Percentiles rank a stretch among this genome's conserved stretches.
Evolutionary conservation across 2,113 vertebrate species (phyloP).

Genomic region (Pachyramphus minor): DNA sequence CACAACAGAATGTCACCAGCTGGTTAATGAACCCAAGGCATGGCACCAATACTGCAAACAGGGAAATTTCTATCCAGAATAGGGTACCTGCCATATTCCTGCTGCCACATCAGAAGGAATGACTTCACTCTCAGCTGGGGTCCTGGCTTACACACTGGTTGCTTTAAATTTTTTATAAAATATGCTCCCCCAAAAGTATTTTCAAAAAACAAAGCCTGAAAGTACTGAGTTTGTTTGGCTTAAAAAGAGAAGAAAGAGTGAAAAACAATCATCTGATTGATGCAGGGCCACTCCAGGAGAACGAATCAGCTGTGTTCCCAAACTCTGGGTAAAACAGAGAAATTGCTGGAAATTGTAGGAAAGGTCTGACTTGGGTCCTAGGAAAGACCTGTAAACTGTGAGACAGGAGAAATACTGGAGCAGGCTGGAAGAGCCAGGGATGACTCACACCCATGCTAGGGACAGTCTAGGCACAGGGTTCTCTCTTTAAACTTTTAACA

Average conservation of each 20-base stretch:
- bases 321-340: neutral
- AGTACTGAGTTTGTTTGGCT: neutral
- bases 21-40: neutral
- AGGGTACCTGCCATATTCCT: neutral
- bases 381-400: neutral
- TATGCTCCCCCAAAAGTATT: neutral
- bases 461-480: neutral
- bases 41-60: neutral
- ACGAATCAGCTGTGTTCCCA: rapidly evolving
- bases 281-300: neutral
- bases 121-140: neutral
- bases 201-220: neutral
- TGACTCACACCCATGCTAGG: rapidly evolving
- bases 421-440: neutral
- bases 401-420: neutral
- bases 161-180: neutral
- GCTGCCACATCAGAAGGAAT: neutral
- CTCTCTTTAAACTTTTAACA: neutral
- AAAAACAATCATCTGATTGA: neutral
- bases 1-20: neutral
- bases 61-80: neutral
- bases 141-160: neutral
- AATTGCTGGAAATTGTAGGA: neutral
- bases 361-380: neutral
- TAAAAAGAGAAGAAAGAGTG: neutral